phyloP scores from a whole-genome alignment of 2,888 invertebrate genomes.

The Troides aeacus region DNA sequence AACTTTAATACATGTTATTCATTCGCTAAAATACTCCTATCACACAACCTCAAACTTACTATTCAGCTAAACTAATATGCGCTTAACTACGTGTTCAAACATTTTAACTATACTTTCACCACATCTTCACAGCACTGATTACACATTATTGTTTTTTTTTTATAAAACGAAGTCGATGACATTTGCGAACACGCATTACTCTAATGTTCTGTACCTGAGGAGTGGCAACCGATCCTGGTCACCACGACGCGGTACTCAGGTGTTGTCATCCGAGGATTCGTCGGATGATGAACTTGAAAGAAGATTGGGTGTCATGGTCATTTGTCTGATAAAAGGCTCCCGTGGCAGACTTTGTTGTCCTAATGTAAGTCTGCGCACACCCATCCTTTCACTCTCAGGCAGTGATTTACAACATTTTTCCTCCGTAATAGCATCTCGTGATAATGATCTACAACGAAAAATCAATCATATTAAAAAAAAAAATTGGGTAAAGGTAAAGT shows the following conservation, averaged over 20 bases:
- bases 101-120: slow-evolving; percentile 39
- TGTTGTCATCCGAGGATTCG: slow-evolving; percentile 74
- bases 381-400: slow-evolving; percentile 80
- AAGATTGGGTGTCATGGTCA: slow-evolving; percentile 81
- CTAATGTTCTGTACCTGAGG: slow-evolving; percentile 68
- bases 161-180: slow-evolving; percentile 28
- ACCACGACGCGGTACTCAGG: slow-evolving; percentile 77
- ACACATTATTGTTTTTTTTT: slow-evolving; percentile 34
- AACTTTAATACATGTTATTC: neutral
- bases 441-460: slow-evolving; percentile 69
- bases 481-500: neutral
- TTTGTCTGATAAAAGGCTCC: slow-evolving; percentile 81
- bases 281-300: slow-evolving; percentile 83
- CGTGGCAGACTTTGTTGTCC: slow-evolving; percentile 80
- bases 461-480: neutral
- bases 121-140: slow-evolving; percentile 60
- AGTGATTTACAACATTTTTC: slow-evolving; percentile 83
- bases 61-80: slow-evolving; percentile 28
- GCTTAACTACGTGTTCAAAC: slow-evolving; percentile 32
- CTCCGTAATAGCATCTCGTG: slow-evolving; percentile 86
- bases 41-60: slow-evolving; percentile 22
- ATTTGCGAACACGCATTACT: slow-evolving; percentile 43
- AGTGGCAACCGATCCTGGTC: slow-evolving; percentile 76
- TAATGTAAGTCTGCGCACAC: slow-evolving; percentile 74
- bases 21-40: slow-evolving; percentile 9